phyloP scores from a whole-genome alignment of 2,113 vertebrate species.

The Clarias macrocephalus region DNA sequence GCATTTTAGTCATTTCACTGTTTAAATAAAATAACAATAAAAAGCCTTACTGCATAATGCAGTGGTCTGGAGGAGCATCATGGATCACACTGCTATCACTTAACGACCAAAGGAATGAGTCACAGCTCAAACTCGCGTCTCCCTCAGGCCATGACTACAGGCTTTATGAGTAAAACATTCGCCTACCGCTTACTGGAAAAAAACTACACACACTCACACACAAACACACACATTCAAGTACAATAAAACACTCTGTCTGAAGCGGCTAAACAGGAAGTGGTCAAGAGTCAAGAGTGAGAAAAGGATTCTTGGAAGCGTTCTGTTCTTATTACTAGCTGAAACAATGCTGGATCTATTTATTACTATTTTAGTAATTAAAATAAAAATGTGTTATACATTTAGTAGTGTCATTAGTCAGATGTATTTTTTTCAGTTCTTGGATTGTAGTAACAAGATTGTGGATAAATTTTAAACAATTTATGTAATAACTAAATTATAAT shows the following conservation, averaged over 20 bases:
- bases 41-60: neutral
- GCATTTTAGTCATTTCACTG: neutral
- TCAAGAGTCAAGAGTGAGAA: slow-evolving; percentile 2
- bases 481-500: neutral
- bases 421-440: neutral
- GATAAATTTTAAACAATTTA: neutral
- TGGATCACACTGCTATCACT: slow-evolving; percentile 29
- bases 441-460: neutral
- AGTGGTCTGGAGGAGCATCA: neutral
- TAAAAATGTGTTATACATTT: neutral
- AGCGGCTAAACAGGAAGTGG: slow-evolving; percentile 15
- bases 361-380: neutral
- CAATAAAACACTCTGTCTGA: slow-evolving; percentile 35
- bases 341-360: neutral
- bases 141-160: slow-evolving; percentile 48
- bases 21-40: neutral
- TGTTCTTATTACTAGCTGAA: neutral
- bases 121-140: slow-evolving; percentile 46
- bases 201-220: slow-evolving; percentile 21
- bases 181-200: slow-evolving; percentile 33
- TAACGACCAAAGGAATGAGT: slow-evolving; percentile 51
- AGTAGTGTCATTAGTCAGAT: neutral
- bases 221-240: slow-evolving; percentile 28
- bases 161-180: slow-evolving; percentile 60
- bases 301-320: slow-evolving; percentile 9